Percentiles rank a stretch among this genome's conserved stretches.
phyloP scores from a whole-genome alignment of 2,888 invertebrate species.

The Polydrusus tereticollis region DNA sequence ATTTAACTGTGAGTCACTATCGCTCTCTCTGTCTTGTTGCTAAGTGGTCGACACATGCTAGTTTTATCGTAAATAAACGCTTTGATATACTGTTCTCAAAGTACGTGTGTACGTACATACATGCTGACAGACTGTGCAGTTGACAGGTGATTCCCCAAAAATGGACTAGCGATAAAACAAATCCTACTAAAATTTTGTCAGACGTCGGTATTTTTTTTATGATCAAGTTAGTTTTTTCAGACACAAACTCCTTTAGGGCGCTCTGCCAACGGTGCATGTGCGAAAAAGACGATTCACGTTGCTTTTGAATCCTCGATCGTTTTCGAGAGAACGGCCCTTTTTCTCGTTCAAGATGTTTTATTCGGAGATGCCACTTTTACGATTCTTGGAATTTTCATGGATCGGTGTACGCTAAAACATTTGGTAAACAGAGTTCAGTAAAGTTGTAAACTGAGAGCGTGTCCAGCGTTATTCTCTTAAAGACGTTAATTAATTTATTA shows the following conservation, averaged over 20 bases:
- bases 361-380: conserved; percentile 33
- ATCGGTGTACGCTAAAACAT: conserved; percentile 31
- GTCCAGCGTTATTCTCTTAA: neutral
- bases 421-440: conserved; percentile 23
- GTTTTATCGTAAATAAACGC: conserved; percentile 35
- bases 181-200: no score
- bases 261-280: no score
- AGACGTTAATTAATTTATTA: conserved; percentile 4
- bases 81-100: neutral
- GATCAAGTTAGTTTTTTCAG: no score
- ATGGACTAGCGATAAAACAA: neutral
- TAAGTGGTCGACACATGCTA: conserved; percentile 31
- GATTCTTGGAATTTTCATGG: conserved; percentile 32
- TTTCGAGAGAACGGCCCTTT: neutral
- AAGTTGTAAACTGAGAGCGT: neutral
- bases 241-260: no score
- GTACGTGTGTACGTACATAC: no score
- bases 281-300: neutral
- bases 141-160: neutral
- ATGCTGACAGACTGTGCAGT: neutral
- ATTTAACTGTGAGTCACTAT: conserved; percentile 27
- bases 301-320: neutral
- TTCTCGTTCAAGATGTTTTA: conserved; percentile 15
- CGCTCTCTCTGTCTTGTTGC: conserved; percentile 34
- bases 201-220: no score